A percentile compares a stretch with the other conserved stretches of the same genome.
phyloP scores from a whole-genome alignment of 2,797 vertebrate genomes.

The Melanotaenia pygmaea region DNA sequence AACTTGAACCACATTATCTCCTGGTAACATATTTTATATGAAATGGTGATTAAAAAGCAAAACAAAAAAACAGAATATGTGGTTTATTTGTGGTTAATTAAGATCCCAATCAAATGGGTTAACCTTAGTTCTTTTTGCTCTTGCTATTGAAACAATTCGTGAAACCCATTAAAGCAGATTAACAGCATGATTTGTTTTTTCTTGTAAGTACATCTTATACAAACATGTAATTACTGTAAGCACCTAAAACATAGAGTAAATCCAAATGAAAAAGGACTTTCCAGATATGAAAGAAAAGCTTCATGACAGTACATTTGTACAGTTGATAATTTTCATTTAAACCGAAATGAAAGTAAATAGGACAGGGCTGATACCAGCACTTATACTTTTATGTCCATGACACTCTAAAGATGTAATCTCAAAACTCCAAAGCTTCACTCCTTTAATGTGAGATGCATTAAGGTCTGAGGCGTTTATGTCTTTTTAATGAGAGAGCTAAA shows the following conservation, averaged over 20 bases:
- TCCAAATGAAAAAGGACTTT: slow-evolving; percentile 24
- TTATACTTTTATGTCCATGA: slow-evolving; percentile 46
- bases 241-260: background rate
- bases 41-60: background rate
- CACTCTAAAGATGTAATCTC: slow-evolving; percentile 75
- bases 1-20: slow-evolving; percentile 13
- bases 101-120: slow-evolving; percentile 29
- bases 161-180: slow-evolving; percentile 5
- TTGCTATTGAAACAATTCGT: background rate
- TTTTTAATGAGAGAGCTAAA: slow-evolving; percentile 84
- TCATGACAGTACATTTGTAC: slow-evolving; percentile 16
- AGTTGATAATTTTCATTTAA: slow-evolving; percentile 29
- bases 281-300: slow-evolving; percentile 7
- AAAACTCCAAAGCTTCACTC: slow-evolving; percentile 68
- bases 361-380: slow-evolving; percentile 39
- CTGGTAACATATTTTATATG: slow-evolving; percentile 26
- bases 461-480: slow-evolving; percentile 79
- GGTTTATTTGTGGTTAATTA: slow-evolving; percentile 38
- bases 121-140: slow-evolving; percentile 5
- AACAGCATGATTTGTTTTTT: background rate
- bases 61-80: background rate
- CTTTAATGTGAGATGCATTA: slow-evolving; percentile 78
- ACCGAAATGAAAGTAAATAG: slow-evolving; percentile 50
- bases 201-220: background rate
- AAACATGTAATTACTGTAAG: background rate